Evolutionary conservation across 2,888 invertebrate species (phyloP).

Genomic region (Beris chalybata): DNA sequence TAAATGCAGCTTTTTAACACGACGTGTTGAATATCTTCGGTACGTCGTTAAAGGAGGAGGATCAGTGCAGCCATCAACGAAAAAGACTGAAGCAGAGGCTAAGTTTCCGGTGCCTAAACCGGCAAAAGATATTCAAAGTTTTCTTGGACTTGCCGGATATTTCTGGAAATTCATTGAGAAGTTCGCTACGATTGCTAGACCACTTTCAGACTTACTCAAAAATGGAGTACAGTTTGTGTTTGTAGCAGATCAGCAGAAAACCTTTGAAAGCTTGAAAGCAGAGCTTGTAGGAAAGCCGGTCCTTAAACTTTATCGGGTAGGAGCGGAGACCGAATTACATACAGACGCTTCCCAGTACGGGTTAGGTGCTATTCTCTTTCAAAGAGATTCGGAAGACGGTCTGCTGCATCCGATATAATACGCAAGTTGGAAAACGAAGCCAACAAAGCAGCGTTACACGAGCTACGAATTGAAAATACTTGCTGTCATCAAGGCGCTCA

Average conservation of each 20-base stretch:
- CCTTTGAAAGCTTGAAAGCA: conserved; percentile 31
- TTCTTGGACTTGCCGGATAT: conserved; percentile 48
- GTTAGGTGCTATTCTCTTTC: conserved; percentile 41
- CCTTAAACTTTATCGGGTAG: conserved; percentile 37
- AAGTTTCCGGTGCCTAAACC: conserved; percentile 44
- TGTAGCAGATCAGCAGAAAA: conserved; percentile 43
- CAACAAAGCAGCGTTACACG: not conserved
- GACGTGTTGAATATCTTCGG: conserved; percentile 42
- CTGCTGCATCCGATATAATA: conserved; percentile 6
- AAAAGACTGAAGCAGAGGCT: conserved; percentile 44
- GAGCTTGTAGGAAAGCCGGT: conserved; percentile 23
- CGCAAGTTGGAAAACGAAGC: conserved; percentile 5
- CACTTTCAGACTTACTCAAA: conserved; percentile 43
- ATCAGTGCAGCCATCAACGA: conserved; percentile 39
- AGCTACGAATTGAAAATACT: conserved; percentile 36
- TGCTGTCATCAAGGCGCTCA: conserved; percentile 28
- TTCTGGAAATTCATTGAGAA: conserved; percentile 48
- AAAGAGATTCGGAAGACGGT: conserved; percentile 25
- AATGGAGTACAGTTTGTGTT: conserved; percentile 31
- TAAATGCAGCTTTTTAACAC: conserved; percentile 36
- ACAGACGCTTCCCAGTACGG: conserved; percentile 41
- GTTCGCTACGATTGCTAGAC: conserved; percentile 46
- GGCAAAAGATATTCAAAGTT: conserved; percentile 44
- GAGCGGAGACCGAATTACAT: conserved; percentile 39
- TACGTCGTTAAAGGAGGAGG: conserved; percentile 44